phyloP scores from a whole-genome alignment of 2,797 vertebrate genomes.

The Pseudotriccus pelzelni region DNA sequence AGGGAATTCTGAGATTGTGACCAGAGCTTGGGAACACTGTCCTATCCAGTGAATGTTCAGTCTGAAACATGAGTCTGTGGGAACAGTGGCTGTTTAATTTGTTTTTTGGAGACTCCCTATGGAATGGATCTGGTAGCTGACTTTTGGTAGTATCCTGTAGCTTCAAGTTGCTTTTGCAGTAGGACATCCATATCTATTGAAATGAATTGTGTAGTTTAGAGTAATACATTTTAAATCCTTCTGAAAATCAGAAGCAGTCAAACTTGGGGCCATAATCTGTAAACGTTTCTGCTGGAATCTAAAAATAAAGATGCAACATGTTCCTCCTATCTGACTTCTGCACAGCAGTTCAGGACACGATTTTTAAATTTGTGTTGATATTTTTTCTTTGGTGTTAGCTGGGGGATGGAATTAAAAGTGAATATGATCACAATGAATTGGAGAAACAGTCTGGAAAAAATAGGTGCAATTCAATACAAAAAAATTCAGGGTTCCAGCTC shows the following conservation, averaged over 20 bases:
- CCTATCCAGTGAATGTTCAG: rapidly evolving
- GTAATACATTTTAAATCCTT: neutral
- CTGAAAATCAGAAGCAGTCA: neutral
- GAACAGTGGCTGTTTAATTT: neutral
- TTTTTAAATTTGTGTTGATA: neutral
- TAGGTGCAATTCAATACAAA: neutral
- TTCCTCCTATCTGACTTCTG: neutral
- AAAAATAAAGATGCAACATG: neutral
- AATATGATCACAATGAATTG: neutral
- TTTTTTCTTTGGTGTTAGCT: neutral
- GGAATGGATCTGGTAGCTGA: neutral
- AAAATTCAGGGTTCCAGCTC: neutral
- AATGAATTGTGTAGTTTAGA: neutral
- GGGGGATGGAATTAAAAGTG: neutral
- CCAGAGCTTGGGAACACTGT: neutral
- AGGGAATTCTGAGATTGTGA: neutral
- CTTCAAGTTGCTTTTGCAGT: neutral
- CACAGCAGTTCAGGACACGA: neutral
- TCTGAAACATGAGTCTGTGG: neutral
- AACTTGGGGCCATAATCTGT: neutral
- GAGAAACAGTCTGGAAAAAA: neutral
- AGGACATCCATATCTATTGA: neutral
- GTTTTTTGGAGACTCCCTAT: neutral
- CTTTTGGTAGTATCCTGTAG: neutral
- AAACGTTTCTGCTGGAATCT: neutral